These are phyloP conservation scores for Dolichoris vasculosae DNA, from an alignment of 1,140 invertebrate species.

Conservation along the genomic window DNA sequence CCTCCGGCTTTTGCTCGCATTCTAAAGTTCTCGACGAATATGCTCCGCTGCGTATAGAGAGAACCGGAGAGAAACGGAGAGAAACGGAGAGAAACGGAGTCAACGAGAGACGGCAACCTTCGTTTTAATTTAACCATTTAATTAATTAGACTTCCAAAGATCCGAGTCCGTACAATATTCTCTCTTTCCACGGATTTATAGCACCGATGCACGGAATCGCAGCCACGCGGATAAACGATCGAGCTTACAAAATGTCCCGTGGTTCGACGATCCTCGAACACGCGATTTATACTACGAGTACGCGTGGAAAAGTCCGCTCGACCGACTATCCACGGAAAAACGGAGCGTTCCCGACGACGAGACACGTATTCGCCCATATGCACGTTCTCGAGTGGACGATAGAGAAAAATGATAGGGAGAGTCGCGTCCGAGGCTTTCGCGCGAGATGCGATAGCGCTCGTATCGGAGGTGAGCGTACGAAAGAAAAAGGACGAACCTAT, in stretches of 20 bases:
- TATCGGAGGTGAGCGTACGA: conserved; percentile 54
- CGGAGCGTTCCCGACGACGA: background rate
- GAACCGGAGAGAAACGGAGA: background rate
- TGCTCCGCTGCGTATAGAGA: background rate
- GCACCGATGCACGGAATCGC: background rate
- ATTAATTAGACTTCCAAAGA: conserved; percentile 72
- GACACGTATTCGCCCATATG: background rate
- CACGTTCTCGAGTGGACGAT: background rate
- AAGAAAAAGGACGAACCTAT: conserved; percentile 56
- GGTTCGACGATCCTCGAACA: background rate
- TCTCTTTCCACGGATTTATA: background rate
- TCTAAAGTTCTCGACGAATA: conserved; percentile 14
- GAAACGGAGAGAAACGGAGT: background rate
- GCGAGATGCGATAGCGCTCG: conserved; percentile 45
- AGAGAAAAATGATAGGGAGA: background rate
- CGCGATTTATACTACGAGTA: background rate
- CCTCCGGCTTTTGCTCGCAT: conserved; percentile 28
- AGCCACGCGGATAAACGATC: background rate
- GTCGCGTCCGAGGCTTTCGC: conserved; percentile 46
- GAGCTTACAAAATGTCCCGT: background rate
- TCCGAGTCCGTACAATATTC: conserved; percentile 37
- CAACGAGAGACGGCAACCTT: conserved; percentile 51
- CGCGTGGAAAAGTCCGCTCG: background rate
- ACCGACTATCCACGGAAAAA: background rate
- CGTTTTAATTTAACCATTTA: conserved; percentile 68